A percentile compares a stretch with the other conserved stretches of the same genome.
These are phyloP conservation scores for Gastrophryne carolinensis DNA, from an alignment of 2,797 vertebrate species.

Conservation along the genomic window DNA sequence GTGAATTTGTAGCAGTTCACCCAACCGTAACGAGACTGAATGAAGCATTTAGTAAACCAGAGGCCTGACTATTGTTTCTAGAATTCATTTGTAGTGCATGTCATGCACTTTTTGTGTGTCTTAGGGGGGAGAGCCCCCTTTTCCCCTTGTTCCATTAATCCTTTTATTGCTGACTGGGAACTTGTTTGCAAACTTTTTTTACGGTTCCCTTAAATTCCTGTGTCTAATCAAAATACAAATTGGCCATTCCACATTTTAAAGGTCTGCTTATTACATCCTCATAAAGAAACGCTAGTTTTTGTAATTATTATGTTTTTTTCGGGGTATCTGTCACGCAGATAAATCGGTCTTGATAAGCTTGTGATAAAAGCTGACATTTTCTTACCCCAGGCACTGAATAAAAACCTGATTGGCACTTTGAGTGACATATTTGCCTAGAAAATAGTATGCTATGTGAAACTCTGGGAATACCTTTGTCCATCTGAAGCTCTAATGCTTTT, in stretches of 20 bases:
- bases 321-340: no score
- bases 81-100: constrained; percentile 50
- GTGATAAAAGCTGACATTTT: no score
- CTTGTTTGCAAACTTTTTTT: neutral
- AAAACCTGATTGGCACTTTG: no score
- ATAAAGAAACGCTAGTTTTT: no score
- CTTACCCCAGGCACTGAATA: no score
- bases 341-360: no score
- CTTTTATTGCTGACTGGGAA: constrained; percentile 22
- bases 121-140: neutral
- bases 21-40: constrained; percentile 79
- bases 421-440: no score
- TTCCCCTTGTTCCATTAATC: constrained; percentile 7
- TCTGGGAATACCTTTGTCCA: no score
- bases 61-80: constrained; percentile 53
- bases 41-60: constrained; percentile 74
- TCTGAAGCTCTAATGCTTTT: no score
- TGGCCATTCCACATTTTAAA: neutral
- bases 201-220: neutral
- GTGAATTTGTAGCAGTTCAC: constrained; percentile 80
- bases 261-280: no score
- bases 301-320: no score
- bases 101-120: constrained; percentile 43
- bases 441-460: no score
- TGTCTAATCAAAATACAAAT: neutral